Evolutionary conservation across 2,888 invertebrate species (phyloP).

Genomic region (Xestia xanthographa): DNA sequence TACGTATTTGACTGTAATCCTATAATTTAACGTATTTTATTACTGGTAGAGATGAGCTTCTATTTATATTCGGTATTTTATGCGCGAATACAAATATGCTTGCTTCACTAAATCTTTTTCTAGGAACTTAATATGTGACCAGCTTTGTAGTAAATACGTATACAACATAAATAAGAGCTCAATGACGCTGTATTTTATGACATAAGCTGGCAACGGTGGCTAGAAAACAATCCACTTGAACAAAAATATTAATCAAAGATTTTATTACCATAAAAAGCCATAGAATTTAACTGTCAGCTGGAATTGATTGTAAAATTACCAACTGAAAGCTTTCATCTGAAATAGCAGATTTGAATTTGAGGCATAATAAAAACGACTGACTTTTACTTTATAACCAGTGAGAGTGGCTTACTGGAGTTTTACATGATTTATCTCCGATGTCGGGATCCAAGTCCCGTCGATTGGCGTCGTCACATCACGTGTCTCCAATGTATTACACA

Average conservation of each 20-base stretch:
- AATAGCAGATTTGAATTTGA: conserved; percentile 19
- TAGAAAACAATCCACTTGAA: neutral
- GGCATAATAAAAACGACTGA: conserved; percentile 42
- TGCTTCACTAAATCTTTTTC: conserved; percentile 30
- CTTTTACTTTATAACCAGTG: conserved; percentile 51
- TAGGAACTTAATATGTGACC: conserved; percentile 13
- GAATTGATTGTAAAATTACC: conserved; percentile 11
- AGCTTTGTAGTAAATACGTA: neutral
- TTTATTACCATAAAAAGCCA: conserved; percentile 10
- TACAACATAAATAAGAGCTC: neutral
- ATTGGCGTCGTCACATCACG: conserved; percentile 57
- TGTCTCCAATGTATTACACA: conserved; percentile 64
- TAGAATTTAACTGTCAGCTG: conserved; percentile 7
- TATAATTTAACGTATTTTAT: conserved; percentile 65
- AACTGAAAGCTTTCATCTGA: conserved; percentile 35
- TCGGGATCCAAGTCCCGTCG: conserved; percentile 48
- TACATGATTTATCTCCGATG: conserved; percentile 63
- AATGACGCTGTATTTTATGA: neutral
- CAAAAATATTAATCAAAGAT: neutral
- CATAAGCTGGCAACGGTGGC: neutral
- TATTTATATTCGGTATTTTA: conserved; percentile 49
- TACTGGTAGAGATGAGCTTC: conserved; percentile 52
- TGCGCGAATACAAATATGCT: conserved; percentile 36
- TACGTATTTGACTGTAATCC: conserved; percentile 59
- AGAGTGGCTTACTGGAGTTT: conserved; percentile 51